Percentiles rank a stretch among this genome's conserved stretches.
Conservation (phyloP, 2,888 invertebrate genomes). For the Drosophila lacicola region DNA sequence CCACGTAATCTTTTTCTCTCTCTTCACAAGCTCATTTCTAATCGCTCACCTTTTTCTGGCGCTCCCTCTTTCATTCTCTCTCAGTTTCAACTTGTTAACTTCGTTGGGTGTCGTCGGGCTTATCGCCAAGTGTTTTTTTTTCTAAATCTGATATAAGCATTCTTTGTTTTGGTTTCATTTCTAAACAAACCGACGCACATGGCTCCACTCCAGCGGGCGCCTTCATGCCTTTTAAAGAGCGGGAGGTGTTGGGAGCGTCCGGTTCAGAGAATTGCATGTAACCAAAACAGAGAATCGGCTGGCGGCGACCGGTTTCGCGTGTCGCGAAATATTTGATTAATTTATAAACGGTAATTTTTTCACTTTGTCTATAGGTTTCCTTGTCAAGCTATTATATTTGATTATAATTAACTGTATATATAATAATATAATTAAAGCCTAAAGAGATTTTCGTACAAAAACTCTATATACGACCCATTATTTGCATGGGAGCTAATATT, state of each 20-base stretch:
- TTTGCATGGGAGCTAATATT: no score
- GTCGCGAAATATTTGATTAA: not conserved
- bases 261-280: not conserved
- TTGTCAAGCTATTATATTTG: no score
- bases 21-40: not conserved
- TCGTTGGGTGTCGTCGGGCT: not conserved
- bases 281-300: conserved; percentile 1
- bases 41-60: not conserved
- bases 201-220: not conserved
- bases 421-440: no score
- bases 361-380: no score
- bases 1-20: not conserved
- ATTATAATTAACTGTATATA: no score
- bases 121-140: conserved; percentile 19
- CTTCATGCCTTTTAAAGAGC: not conserved
- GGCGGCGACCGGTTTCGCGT: conserved; percentile 7
- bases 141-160: conserved; percentile 3
- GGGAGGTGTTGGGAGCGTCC: not conserved
- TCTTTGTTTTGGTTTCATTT: conserved; percentile 48
- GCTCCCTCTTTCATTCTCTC: not conserved
- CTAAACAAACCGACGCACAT: conserved; percentile 29
- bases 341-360: no score
- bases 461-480: no score
- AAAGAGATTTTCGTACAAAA: no score
- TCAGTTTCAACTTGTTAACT: conserved; percentile 7